phyloP scores from a whole-genome alignment of 1,140 invertebrate species.

The Drosophila grimshawi region DNA sequence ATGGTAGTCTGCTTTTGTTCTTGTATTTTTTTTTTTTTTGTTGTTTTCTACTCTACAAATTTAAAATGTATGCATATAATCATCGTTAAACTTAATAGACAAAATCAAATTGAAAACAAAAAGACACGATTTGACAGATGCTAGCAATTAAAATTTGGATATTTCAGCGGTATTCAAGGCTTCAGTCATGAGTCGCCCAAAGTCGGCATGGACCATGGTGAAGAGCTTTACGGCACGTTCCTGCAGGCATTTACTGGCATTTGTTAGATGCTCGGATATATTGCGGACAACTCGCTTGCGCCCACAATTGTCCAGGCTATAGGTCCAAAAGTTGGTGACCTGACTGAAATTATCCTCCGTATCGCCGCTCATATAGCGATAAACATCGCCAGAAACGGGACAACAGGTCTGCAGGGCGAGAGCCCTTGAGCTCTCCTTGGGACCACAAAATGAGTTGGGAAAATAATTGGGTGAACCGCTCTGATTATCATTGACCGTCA shows the following conservation, averaged over 20 bases:
- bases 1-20: no score
- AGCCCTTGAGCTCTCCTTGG: slow-evolving; percentile 83
- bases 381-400: slow-evolving; percentile 86
- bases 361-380: slow-evolving; percentile 91
- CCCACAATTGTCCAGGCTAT: slow-evolving; percentile 90
- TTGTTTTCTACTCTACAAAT: no score
- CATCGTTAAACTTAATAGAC: no score
- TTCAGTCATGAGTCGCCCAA: slow-evolving; percentile 88
- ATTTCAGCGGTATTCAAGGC: slow-evolving; percentile 86
- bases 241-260: slow-evolving; percentile 93
- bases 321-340: slow-evolving; percentile 91
- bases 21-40: no score
- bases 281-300: slow-evolving; percentile 91
- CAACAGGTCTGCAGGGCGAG: slow-evolving; percentile 65
- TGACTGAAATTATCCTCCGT: slow-evolving; percentile 96
- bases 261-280: slow-evolving; percentile 90
- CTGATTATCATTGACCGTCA: slow-evolving; percentile 86
- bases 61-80: no score
- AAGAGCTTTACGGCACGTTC: slow-evolving; percentile 91
- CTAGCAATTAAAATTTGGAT: slow-evolving; percentile 85
- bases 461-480: slow-evolving; percentile 93
- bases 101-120: no score
- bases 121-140: no score
- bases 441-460: slow-evolving; percentile 94
- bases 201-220: slow-evolving; percentile 88